Evolutionary conservation across 2,888 invertebrate genomes (phyloP), one percentile per base, ranked within the genome.

Genomic region (Lumbricus terrestris): DNA sequence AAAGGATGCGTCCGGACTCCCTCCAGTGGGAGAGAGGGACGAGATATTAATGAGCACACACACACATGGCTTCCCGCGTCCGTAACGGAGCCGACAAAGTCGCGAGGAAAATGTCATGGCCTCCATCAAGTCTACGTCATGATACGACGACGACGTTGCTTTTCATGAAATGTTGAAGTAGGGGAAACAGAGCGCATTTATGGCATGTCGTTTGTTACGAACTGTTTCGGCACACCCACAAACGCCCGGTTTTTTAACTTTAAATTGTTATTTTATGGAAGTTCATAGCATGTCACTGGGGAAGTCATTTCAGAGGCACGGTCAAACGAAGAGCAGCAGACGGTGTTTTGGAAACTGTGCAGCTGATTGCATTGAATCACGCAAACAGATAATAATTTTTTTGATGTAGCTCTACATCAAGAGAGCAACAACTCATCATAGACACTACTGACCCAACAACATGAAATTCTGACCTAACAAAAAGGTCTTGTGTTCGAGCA

Each of bases 81-180:
- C n/a, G 29, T 11, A 1, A 1, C 3, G 2, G 15, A 42, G 69
- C 29, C 69, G 69, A 69, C n/a, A n/a, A 69, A 69, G 69, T n/a
- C 69, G 13, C n/a, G 1, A 69, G 29, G 69, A 69, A n/a, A 69
- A 69, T 69, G 69, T n/a, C 69, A n/a, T 1, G 69, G n/a, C n/a
- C 69, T 29, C 69, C 69, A 69, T 69, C 69, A 47, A n/a, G n/a
- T n/a, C n/a, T n/a, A n/a, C n/a, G 40, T 15, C 40, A 40, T 40
- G 8, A 40, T n/a, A n/a, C n/a, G n/a, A n/a, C n/a, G n/a, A n/a
- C n/a, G 40, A 11, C 13, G 69, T n/a, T 29, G 69, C 69, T 8
- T n/a, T 69, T 69, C 69, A 69, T 69, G 69, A 69, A 69, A 69
- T 69, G 69, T 69, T 69, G n/a, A 69, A 69, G 69, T n/a, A 69